Conservation (phyloP, 2,113 vertebrate species). For the Elachura formosa region DNA sequence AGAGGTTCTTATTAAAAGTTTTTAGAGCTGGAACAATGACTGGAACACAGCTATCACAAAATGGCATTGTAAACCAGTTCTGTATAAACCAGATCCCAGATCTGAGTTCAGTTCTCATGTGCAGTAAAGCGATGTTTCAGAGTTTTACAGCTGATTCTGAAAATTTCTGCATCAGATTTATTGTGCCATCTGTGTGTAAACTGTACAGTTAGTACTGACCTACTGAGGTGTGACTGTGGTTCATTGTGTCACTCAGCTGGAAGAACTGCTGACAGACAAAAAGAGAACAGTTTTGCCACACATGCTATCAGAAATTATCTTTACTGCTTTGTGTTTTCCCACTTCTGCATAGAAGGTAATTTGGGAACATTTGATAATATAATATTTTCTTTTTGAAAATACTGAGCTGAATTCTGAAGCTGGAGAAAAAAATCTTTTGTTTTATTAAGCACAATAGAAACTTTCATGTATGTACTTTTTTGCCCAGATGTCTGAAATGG, state of each 20-base stretch:
- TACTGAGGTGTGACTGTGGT: not conserved
- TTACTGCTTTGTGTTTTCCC: not conserved
- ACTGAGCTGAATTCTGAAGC: not conserved
- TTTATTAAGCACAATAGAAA: not conserved
- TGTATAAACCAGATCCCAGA: not conserved
- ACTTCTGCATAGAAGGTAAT: not conserved
- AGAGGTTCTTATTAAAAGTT: not conserved
- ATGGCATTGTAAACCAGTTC: not conserved
- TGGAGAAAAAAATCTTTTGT: not conserved
- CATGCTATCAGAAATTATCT: not conserved
- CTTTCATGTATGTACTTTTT: not conserved
- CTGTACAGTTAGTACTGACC: not conserved
- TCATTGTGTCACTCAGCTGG: not conserved
- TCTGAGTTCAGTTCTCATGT: not conserved
- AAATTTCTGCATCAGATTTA: not conserved
- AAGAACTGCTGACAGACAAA: not conserved
- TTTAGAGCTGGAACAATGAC: not conserved
- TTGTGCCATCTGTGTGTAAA: not conserved
- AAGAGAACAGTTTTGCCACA: not conserved
- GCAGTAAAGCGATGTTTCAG: not conserved
- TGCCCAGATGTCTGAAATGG: conserved; percentile 86
- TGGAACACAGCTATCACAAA: not conserved
- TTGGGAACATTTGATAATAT: not conserved
- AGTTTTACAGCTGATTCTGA: not conserved
- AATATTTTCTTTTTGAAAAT: not conserved